Percentiles rank a stretch among this genome's conserved stretches.
Evolutionary conservation across 2,113 vertebrate genomes (phyloP).

Genomic region (Capra hircus): DNA sequence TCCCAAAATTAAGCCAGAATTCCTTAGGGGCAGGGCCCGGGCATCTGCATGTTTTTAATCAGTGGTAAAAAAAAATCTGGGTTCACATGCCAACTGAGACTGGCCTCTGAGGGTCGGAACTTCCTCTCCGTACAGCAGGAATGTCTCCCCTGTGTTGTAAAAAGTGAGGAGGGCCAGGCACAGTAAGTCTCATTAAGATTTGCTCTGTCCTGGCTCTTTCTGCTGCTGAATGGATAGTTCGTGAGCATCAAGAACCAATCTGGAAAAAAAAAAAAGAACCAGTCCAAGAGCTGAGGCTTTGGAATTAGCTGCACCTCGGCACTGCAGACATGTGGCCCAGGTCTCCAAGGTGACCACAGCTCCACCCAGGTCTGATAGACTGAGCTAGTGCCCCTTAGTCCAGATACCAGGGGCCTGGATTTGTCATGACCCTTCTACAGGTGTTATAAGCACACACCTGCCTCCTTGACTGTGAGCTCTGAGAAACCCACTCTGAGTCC

Average conservation of each 20-base stretch:
- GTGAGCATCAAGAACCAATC: not conserved
- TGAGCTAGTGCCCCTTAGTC: not conserved
- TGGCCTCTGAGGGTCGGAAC: not conserved
- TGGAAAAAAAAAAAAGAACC: not conserved
- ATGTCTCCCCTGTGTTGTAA: too few relatives aligned
- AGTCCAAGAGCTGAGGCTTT: not conserved
- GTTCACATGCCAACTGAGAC: not conserved
- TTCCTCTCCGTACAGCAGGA: not conserved
- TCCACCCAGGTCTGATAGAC: not conserved
- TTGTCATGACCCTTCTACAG: not conserved
- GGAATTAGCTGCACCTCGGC: not conserved
- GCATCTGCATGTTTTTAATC: not conserved
- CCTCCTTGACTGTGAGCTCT: not conserved
- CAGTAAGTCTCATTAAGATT: not conserved
- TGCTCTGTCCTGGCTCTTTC: not conserved
- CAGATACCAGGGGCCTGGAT: not conserved
- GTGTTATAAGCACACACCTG: not conserved
- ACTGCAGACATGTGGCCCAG: fast-evolving
- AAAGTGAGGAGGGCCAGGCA: too few relatives aligned
- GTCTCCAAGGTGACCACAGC: not conserved
- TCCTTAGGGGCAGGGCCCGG: not conserved
- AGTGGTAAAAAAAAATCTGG: not conserved
- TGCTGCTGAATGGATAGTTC: not conserved
- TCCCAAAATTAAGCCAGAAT: not conserved
- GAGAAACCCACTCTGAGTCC: not conserved